Evolutionary conservation across 1,140 invertebrate species (phyloP), one percentile per base, ranked within the genome.

Genomic region (Trichonephila clavipes): DNA sequence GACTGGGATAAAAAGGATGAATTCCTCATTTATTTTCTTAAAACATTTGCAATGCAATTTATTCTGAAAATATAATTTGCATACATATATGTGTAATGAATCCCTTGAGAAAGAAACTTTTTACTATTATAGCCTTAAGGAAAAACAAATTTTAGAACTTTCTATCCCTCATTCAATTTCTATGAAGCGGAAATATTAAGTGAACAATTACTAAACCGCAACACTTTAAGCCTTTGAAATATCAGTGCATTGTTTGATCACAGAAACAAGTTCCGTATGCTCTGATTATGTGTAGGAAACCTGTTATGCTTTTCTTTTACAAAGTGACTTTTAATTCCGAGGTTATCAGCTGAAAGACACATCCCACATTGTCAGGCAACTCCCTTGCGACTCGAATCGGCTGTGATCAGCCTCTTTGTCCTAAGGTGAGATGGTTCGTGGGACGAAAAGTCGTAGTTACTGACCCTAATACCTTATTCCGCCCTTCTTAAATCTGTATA

Each of bases 391-490:
- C 10, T 51, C 51, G 51, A 51, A 51, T 51, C 66, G 24, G 66
- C 66, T 69, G 24, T 24, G 14, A 69, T 69, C 83, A 61, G 58
- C 58, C 51, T 61, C 28, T 51, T 59, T 61, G 10, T 40, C 16
- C 18, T 18, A 28, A 77, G 72, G 72, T 77, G 72, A 77, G 83
- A 85, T 12, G 83, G n/a, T 28, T 58, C 44, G 83, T 61, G 58
- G 83, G 83, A 85, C 44, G 82, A 85, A 85, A 58, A 85, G 58
- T 59, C 21, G 83, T 59, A 59, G 51, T n/a, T 21, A 88, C 34
- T 88, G 86, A 64, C 86, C 86, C 62, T 24, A 64, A 88, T 88
- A 88, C 86, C 86, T 64, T 88, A 88, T 64, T 88, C 59, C 86
- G 86, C 86, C 86, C 61, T 58, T 64, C 86, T 88, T 88, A 85